Conservation (phyloP, 2,888 invertebrate species). For the Pardosa pseudoannulata region DNA sequence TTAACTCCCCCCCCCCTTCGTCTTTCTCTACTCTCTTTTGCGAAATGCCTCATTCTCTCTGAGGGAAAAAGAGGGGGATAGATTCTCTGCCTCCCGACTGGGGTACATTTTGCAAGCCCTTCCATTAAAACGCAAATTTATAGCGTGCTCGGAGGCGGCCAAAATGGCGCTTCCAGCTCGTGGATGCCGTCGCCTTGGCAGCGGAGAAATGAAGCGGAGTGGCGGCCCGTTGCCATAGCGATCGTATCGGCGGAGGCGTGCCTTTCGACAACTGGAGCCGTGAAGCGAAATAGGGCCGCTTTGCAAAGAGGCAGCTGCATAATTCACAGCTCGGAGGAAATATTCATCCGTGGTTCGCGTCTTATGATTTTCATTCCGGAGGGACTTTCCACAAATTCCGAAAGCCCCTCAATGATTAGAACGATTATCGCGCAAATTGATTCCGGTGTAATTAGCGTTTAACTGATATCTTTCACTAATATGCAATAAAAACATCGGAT, state of each 20-base stretch:
- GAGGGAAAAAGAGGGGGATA: not conserved
- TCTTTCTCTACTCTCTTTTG: too few relatives aligned
- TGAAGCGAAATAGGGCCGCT: conserved; percentile 69
- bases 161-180: conserved; percentile 67
- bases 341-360: conserved; percentile 49
- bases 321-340: conserved; percentile 65
- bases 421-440: too few relatives aligned
- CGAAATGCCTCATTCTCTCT: too few relatives aligned
- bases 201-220: conserved; percentile 57
- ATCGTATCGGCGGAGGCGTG: conserved; percentile 70
- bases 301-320: conserved; percentile 51
- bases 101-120: too few relatives aligned
- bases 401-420: too few relatives aligned
- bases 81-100: not conserved
- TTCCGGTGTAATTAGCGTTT: too few relatives aligned
- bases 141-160: conserved; percentile 61
- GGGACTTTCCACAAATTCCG: conserved; percentile 45
- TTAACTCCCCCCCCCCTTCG: too few relatives aligned
- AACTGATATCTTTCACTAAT: too few relatives aligned
- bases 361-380: conserved; percentile 59
- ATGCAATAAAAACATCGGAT: too few relatives aligned
- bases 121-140: conserved; percentile 66
- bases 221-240: conserved; percentile 41
- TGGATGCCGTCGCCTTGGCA: conserved; percentile 59
- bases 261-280: conserved; percentile 70